Base-by-base conservation (phyloP, 2,113 vertebrate species). In the Isurus oxyrinchus region DNA sequence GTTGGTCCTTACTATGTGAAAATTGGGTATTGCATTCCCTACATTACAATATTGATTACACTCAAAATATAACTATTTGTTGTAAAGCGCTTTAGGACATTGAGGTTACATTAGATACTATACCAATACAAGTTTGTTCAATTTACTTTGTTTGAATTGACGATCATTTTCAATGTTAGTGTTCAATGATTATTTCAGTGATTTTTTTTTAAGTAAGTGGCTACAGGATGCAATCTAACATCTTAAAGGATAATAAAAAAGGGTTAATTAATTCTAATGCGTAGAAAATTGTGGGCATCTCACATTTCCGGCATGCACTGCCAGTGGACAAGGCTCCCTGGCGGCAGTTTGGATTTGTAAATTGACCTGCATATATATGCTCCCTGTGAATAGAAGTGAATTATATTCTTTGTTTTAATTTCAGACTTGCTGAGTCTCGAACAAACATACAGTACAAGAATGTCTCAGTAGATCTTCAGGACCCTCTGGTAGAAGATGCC, bases 361-460 rank as follows among this genome's bases (percentile, higher is more conserved):
- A 63, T 10, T 94, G 16, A 93, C 59, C 35, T 76, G 72, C 14
- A 21, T 23, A 11, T 21, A 40, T 53, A 59, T 35, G 53, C 6
- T 63, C 14, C 23, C n/a, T 2, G 1, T n/a, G 16, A 94, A 44
- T 40, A 40, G 25, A 59, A 91, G 57, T 91, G 19, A 59, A 27
- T 35, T 40, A 35, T 7, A 8, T 63, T 7, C 63, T 95, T 55
- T 72, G 44, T 76, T 95, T 76, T 31, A 10, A 72, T 53, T 95
- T 95, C 49, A 95, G 94, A 72, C 27, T 95, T 95, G 94, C 94
- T 16, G 67, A 69, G 27, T 95, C 94, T 35, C 94, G 94, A 72
- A 76, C 40, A 72, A 95, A 35, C 49, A 95, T 72, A 95, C 94
- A 72, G 49, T 49, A 44, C 67, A 95, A 72, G 27, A 72, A 95